Evolutionary conservation across 2,888 invertebrate genomes (phyloP).

Genomic region (Campoletis raptor): DNA sequence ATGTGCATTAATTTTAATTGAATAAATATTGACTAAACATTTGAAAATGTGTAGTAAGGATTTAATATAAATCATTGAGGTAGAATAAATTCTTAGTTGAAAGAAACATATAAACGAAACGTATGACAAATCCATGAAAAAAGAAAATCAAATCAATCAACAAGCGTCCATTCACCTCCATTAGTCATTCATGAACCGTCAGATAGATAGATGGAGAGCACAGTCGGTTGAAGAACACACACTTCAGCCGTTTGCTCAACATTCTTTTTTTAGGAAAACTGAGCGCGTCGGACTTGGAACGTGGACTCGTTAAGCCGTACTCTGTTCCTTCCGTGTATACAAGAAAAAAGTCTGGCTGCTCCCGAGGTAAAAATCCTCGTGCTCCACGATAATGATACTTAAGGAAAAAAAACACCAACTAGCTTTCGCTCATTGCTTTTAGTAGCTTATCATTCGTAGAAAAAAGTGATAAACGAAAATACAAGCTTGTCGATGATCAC

Average conservation of each 20-base stretch:
- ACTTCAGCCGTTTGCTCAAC: conserved; percentile 59
- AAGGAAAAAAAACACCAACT: conserved; percentile 33
- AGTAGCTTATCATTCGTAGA: conserved; percentile 52
- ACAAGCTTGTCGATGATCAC: conserved; percentile 49
- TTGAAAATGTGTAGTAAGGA: background rate
- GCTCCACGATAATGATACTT: conserved; percentile 49
- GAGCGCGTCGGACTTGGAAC: conserved; percentile 71
- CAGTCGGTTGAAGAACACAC: conserved; percentile 31
- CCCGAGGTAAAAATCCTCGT: conserved; percentile 71
- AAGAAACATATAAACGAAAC: background rate
- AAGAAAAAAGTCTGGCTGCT: conserved; percentile 72
- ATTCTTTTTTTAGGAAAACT: conserved; percentile 72
- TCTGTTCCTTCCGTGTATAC: conserved; percentile 73
- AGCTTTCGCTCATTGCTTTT: conserved; percentile 55
- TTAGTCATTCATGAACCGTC: conserved; percentile 18
- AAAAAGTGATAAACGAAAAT: conserved; percentile 11
- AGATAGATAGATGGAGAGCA: conserved; percentile 20
- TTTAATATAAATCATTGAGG: background rate
- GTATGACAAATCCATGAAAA: background rate
- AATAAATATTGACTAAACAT: background rate
- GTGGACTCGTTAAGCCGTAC: conserved; percentile 74
- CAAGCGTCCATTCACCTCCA: background rate
- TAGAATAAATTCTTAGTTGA: background rate
- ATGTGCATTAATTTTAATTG: background rate
- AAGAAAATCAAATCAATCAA: conserved; percentile 1